Evolutionary conservation across 2,888 invertebrate genomes (phyloP), one percentile per base, ranked within the genome.

Genomic region (Chloroclystis v-ata): DNA sequence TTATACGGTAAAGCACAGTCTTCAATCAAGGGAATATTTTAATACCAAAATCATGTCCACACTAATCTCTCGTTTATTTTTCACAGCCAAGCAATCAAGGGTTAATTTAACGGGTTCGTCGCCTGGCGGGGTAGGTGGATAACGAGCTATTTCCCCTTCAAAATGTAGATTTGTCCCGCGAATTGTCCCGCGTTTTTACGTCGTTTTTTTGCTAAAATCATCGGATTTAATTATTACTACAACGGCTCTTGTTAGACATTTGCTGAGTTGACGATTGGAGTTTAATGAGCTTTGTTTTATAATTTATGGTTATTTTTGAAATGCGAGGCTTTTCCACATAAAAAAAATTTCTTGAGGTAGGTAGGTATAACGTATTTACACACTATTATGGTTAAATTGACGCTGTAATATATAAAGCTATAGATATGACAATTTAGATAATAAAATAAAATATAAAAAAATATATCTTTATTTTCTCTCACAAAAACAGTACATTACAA

Each of bases 31-130:
- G n/a, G n/a, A n/a, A n/a, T n/a, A n/a, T n/a, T n/a, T n/a, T n/a
- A 20, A 32, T 12, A 32, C 14, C 14, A 25, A 25, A 33, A 10
- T 7, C 13, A 6, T 52, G 59, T 75, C 78, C 66, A 59, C 42
- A 49, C 24, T 40, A 63, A 29, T 56, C 62, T 11, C 52, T 51
- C 47, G 29, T 43, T 44, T 43, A 49, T 52, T 61, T 74, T 72
- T 73, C 61, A 54, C 59, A 51, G 43, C 40, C 49, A 49, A 65
- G 69, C 72, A 75, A 77, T 78, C 70, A 72, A 72, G 75, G 68
- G 74, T 78, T 78, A 77, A 80, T 79, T 75, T 60, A 63, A 69
- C 62, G 55, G 59, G 57, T 59, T 65, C 66, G 65, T 67, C 71
- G 42, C 62, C 62, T 53, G 44, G 53, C 55, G 47, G 47, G 54